Percentiles rank a stretch among this genome's conserved stretches.
Evolutionary conservation across 2,888 invertebrate species (phyloP).

Genomic region (Platycheirus albimanus): DNA sequence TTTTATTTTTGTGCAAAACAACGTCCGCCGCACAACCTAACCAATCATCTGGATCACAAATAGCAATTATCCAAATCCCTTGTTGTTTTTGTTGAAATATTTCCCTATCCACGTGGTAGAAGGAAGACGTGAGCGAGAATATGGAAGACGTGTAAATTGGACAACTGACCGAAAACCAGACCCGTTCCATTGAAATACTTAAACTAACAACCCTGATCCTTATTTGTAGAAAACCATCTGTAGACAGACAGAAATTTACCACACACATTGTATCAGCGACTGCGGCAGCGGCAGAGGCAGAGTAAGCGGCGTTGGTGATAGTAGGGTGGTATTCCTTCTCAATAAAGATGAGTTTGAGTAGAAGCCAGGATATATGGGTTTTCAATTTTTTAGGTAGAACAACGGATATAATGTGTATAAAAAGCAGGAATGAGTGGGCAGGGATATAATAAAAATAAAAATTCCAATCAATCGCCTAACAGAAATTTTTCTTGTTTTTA

Average conservation of each 20-base stretch:
- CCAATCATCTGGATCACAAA: constrained; percentile 74
- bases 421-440: constrained; percentile 1
- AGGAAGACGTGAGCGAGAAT: constrained; percentile 65
- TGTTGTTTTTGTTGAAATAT: constrained; percentile 62
- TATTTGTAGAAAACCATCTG: constrained; percentile 69
- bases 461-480: constrained; percentile 74
- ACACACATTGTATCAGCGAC: constrained; percentile 31
- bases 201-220: constrained; percentile 71
- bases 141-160: constrained; percentile 68
- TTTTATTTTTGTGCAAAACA: constrained; percentile 24
- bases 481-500: constrained; percentile 74
- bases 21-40: constrained; percentile 56
- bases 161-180: constrained; percentile 62
- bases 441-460: constrained; percentile 66
- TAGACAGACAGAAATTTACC: constrained; percentile 72
- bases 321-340: constrained; percentile 21
- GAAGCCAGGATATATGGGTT: constrained; percentile 58
- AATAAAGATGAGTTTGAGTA: constrained; percentile 56
- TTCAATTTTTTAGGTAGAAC: constrained; percentile 63
- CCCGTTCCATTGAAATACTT: constrained; percentile 54
- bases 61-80: constrained; percentile 74
- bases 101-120: not conserved
- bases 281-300: not conserved
- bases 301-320: not conserved
- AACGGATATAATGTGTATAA: constrained; percentile 52